These are phyloP conservation scores for Halictus quadricinctus DNA, from an alignment of 2,888 invertebrate genomes.

Conservation along the genomic window DNA sequence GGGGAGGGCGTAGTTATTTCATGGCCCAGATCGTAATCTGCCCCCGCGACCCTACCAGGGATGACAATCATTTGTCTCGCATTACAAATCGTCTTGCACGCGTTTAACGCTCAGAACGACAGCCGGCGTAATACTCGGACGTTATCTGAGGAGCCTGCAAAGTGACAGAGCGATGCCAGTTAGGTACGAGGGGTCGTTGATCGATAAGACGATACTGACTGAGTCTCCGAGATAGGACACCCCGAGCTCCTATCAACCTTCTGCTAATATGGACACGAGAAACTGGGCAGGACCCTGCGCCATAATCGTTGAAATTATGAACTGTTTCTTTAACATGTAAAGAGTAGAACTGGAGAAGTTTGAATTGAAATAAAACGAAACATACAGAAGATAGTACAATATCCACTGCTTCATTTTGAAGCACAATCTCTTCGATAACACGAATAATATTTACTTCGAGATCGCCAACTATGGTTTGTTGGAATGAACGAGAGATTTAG, in stretches of 20 bases:
- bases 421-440: no score
- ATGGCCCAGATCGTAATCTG: conserved; percentile 36
- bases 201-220: conserved; percentile 61
- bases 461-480: no score
- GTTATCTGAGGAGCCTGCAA: conserved; percentile 52
- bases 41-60: conserved; percentile 18
- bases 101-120: conserved; percentile 66
- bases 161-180: conserved; percentile 53
- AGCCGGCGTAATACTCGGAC: conserved; percentile 61
- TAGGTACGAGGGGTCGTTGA: conserved; percentile 47
- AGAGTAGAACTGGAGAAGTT: not conserved
- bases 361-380: not conserved
- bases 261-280: conserved; percentile 3
- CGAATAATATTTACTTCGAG: no score
- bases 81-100: conserved; percentile 65
- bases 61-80: conserved; percentile 57
- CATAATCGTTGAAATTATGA: not conserved
- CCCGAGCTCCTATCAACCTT: conserved; percentile 40
- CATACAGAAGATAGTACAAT: not conserved
- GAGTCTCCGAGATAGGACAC: conserved; percentile 42
- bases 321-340: not conserved
- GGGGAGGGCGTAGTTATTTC: conserved; percentile 8
- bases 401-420: not conserved
- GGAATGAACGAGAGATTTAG: no score
- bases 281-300: not conserved